phyloP scores from a whole-genome alignment of 1,140 invertebrate species.

The Pomacea maculata region DNA sequence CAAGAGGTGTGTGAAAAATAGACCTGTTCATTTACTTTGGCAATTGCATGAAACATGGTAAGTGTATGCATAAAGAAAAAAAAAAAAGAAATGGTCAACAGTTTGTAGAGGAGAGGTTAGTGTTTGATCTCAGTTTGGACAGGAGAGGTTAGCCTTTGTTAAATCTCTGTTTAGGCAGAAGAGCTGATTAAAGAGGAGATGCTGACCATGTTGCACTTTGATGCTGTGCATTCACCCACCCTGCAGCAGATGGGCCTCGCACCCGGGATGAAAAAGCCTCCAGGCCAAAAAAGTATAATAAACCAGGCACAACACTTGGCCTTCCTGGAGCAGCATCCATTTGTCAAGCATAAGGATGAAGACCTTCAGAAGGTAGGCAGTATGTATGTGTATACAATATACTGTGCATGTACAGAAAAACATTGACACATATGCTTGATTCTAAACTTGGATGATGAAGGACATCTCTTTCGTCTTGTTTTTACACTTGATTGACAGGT shows the following conservation, averaged over 20 bases:
- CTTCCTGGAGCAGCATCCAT: conserved; percentile 88
- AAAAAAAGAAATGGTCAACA: too few species aligned
- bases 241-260: conserved; percentile 59
- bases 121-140: too few species aligned
- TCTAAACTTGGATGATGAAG: too few species aligned
- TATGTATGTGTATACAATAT: background rate
- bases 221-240: conserved; percentile 70
- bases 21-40: too few species aligned
- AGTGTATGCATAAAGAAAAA: too few species aligned
- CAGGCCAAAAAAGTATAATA: conserved; percentile 59
- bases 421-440: too few species aligned
- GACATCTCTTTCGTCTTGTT: too few species aligned
- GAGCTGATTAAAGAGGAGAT: conserved; percentile 98
- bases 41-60: too few species aligned
- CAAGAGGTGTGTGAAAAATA: too few species aligned
- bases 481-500: too few species aligned
- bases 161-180: conserved; percentile 76
- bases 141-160: background rate
- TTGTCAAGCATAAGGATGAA: conserved; percentile 77
- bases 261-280: conserved; percentile 57
- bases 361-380: conserved; percentile 74
- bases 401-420: too few species aligned
- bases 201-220: conserved; percentile 93
- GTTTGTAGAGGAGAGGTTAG: too few species aligned
- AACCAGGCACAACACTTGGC: conserved; percentile 77